These are phyloP conservation scores for Typhlichthys subterraneus DNA, from an alignment of 2,797 vertebrate genomes.

Conservation along the genomic window DNA sequence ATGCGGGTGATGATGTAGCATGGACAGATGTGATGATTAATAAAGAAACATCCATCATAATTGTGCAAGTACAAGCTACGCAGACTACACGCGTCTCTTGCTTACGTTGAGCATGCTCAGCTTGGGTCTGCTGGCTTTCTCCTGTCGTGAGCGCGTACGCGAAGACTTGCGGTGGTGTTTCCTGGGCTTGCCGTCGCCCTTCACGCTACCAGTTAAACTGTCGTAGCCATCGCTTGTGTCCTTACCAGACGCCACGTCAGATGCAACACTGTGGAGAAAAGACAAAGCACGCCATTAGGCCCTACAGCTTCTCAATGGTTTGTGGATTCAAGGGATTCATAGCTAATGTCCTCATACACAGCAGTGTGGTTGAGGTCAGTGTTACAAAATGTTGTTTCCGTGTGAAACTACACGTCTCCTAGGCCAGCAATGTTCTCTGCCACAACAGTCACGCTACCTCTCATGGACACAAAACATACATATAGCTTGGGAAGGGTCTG, in stretches of 20 bases:
- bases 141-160: conserved; percentile 90
- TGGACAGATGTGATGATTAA: no score
- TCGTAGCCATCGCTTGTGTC: conserved; percentile 95
- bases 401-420: neutral
- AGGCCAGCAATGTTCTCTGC: neutral
- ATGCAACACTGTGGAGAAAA: conserved; percentile 75
- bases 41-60: no score
- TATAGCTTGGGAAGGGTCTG: no score
- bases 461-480: no score
- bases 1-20: no score
- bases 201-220: conserved; percentile 80
- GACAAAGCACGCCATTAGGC: neutral
- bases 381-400: no score
- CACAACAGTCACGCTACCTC: no score
- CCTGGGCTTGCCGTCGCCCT: conserved; percentile 87
- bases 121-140: conserved; percentile 90
- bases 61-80: no score
- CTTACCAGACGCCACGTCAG: conserved; percentile 89
- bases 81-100: no score
- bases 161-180: conserved; percentile 94
- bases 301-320: neutral
- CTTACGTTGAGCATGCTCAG: conserved; percentile 96
- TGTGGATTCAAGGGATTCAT: no score
- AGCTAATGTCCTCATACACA: no score
- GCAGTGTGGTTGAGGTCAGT: no score